Evolutionary conservation across 2,888 invertebrate genomes (phyloP).

Genomic region (Agrochola circellaris): DNA sequence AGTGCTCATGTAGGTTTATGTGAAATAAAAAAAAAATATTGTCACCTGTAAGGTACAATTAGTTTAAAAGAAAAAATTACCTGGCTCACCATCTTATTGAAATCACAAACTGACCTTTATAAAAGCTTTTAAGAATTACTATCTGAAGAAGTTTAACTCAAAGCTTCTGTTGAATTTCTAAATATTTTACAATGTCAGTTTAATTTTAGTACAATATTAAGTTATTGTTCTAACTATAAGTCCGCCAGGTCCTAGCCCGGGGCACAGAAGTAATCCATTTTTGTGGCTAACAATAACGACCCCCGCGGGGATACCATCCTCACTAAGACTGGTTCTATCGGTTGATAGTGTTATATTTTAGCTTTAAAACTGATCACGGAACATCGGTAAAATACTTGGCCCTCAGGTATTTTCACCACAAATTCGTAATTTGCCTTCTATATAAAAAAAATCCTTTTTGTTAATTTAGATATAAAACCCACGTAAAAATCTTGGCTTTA

Average conservation of each 20-base stretch:
- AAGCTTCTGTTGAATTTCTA: background rate
- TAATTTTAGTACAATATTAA: constrained; percentile 4
- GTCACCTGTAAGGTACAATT: background rate
- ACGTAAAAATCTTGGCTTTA: background rate
- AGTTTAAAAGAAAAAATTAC: background rate
- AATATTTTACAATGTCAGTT: background rate
- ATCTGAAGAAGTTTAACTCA: background rate
- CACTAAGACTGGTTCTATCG: constrained; percentile 2
- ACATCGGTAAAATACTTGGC: background rate
- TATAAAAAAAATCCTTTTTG: background rate
- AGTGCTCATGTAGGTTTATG: no score
- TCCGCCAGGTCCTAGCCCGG: background rate
- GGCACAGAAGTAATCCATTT: constrained; percentile 37
- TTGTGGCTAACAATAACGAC: constrained; percentile 25
- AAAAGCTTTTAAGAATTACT: background rate
- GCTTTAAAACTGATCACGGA: background rate
- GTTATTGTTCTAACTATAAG: constrained; percentile 14
- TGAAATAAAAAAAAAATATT: no score
- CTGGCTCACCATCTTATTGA: background rate
- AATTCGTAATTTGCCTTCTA: background rate
- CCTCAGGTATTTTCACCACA: background rate
- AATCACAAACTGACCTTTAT: background rate
- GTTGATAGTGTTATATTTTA: constrained; percentile 17
- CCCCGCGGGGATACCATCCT: constrained; percentile 10
- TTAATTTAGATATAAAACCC: background rate